Evolutionary conservation across 2,113 vertebrate species (phyloP).

Genomic region (Paramisgurnus dabryanus): DNA sequence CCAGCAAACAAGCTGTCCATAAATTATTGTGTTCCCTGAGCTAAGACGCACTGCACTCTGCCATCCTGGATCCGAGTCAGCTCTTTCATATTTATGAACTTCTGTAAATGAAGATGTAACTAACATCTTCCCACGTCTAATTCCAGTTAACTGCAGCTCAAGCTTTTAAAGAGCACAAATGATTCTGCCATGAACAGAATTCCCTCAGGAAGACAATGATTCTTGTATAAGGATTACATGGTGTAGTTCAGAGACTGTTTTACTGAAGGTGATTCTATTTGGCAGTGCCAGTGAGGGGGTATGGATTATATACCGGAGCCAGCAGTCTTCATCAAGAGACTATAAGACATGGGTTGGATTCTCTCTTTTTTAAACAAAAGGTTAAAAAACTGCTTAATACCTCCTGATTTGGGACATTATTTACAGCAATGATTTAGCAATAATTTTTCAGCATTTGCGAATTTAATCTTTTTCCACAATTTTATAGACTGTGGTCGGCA

Average conservation of each 20-base stretch:
- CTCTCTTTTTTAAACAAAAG: too few species aligned
- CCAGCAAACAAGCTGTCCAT: constrained; percentile 33
- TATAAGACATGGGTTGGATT: too few species aligned
- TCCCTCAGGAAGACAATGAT: too few species aligned
- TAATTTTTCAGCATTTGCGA: too few species aligned
- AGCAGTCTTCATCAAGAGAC: constrained; percentile 49
- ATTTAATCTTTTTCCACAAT: too few species aligned
- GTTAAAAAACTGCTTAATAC: too few species aligned
- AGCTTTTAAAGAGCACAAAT: constrained; percentile 60
- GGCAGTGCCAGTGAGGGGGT: constrained; percentile 63
- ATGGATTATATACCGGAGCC: constrained; percentile 70
- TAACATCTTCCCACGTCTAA: constrained; percentile 61
- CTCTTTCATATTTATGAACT: constrained; percentile 29
- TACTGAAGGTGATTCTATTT: constrained; percentile 55
- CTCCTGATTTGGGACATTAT: too few species aligned
- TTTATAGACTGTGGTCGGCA: too few species aligned
- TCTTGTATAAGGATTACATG: not conserved
- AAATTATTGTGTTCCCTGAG: constrained; percentile 56
- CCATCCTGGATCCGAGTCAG: constrained; percentile 42
- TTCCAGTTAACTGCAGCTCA: constrained; percentile 60
- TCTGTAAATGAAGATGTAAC: constrained; percentile 37
- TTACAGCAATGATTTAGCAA: too few species aligned
- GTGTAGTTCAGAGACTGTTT: too few species aligned
- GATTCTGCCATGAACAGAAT: constrained; percentile 49
- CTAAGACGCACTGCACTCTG: constrained; percentile 44